phyloP scores from a whole-genome alignment of 2,888 invertebrate genomes.

The Ectropis crepuscularia region DNA sequence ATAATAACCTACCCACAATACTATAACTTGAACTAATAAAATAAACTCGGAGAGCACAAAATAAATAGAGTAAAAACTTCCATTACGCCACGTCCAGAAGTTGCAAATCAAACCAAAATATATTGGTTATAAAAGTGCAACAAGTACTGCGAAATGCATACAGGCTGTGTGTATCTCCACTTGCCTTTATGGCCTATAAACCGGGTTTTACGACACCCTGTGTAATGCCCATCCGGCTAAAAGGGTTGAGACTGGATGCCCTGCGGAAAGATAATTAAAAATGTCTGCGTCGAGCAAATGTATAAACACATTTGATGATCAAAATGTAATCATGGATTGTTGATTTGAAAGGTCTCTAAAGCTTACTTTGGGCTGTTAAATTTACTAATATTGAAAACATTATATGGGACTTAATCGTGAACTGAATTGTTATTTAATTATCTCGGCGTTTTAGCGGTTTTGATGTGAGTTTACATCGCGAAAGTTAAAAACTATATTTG shows the following conservation, averaged over 20 bases:
- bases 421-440: too few species aligned
- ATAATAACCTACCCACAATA: slow-evolving; percentile 26
- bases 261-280: slow-evolving; percentile 69
- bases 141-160: slow-evolving; percentile 78
- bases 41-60: slow-evolving; percentile 28
- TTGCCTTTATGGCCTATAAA: slow-evolving; percentile 82
- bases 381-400: too few species aligned
- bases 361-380: too few species aligned
- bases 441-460: too few species aligned
- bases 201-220: slow-evolving; percentile 72
- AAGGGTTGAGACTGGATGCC: slow-evolving; percentile 72
- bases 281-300: slow-evolving; percentile 53
- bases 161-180: slow-evolving; percentile 75
- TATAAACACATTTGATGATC: slow-evolving; percentile 32
- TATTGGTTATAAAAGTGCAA: slow-evolving; percentile 84
- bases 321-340: slow-evolving; percentile 21
- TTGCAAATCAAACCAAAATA: slow-evolving; percentile 83
- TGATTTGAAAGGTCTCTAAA: slow-evolving; percentile 5
- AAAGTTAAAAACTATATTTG: too few species aligned
- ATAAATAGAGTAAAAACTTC: slow-evolving; percentile 58
- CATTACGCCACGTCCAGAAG: slow-evolving; percentile 69
- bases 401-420: too few species aligned
- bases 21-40: slow-evolving; percentile 25
- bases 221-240: slow-evolving; percentile 82
- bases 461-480: too few species aligned